Conservation (phyloP, 1,140 invertebrate genomes). For the Ruditapes philippinarum region DNA sequence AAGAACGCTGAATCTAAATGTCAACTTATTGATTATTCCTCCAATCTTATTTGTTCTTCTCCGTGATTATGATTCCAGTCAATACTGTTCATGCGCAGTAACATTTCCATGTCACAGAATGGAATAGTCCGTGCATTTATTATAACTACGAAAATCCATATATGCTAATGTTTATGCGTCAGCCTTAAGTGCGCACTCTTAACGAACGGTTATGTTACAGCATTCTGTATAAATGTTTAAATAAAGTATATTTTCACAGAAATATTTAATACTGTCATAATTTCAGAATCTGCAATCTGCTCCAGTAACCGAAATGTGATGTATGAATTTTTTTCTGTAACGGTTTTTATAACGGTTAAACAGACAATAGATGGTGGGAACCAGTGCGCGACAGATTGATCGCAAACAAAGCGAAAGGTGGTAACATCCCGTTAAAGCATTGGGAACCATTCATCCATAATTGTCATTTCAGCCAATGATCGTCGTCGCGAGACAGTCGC, state of each 20-base stretch:
- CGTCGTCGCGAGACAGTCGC: slow-evolving; percentile 56
- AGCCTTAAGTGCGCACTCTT: background rate
- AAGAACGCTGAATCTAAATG: slow-evolving; percentile 18
- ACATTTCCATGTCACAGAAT: slow-evolving; percentile 11
- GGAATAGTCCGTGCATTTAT: slow-evolving; percentile 24
- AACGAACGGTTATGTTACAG: too few relatives aligned
- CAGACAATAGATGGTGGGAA: slow-evolving; percentile 7
- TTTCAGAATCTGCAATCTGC: too few relatives aligned
- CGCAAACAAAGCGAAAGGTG: slow-evolving; percentile 14
- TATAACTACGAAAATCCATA: slow-evolving; percentile 55
- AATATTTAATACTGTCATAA: too few relatives aligned
- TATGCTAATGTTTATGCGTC: slow-evolving; percentile 16
- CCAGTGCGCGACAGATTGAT: slow-evolving; percentile 52
- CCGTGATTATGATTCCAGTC: background rate
- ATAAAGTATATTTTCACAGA: too few relatives aligned
- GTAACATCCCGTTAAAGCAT: slow-evolving; percentile 3
- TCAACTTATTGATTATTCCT: slow-evolving; percentile 49
- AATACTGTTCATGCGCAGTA: slow-evolving; percentile 28
- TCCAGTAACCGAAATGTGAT: background rate
- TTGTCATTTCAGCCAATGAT: slow-evolving; percentile 12
- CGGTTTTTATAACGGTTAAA: slow-evolving; percentile 59
- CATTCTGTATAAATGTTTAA: too few relatives aligned
- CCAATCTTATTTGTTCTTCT: slow-evolving; percentile 41
- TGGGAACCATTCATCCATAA: slow-evolving; percentile 34
- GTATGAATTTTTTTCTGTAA: slow-evolving; percentile 39